Evolutionary conservation across 2,888 invertebrate species (phyloP), one percentile per base, ranked within the genome.

Genomic region (Ectemnius cavifrons): DNA sequence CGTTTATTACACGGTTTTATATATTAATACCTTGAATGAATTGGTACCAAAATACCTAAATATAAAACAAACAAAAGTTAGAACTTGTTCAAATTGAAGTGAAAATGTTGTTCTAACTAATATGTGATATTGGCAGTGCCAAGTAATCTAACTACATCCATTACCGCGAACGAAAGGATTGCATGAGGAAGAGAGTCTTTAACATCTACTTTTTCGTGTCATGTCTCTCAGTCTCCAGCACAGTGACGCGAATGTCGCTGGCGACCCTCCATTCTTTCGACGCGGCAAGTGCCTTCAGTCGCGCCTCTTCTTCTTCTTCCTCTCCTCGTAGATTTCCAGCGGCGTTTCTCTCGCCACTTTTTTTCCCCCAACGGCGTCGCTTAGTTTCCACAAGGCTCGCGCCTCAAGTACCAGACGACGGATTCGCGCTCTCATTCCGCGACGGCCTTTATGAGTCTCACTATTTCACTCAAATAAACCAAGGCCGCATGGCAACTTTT

Each of bases 401-500:
- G 56, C 57, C 58, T 62, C 64, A 47, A 58, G 62, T 67, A 71
- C 58, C 47, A 61, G 28, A 62, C 58, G 66, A 72, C 69, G 77
- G 75, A 79, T 75, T 45, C 63, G 49, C 60, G 45, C 68, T 73
- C 75, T 68, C 63, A 74, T 74, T 77, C 71, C 68, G 70, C 67
- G 74, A 75, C 72, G 64, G 58, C 63, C 66, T 78, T 81, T 78
- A 79, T 52, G 77, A 73, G 67, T 11, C 66, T 16, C 61, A 16
- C 64, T 73, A 56, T 79, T 78, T 75, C 70, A 45, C 69, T 71
- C 73, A 62, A 68, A 75, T 69, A 79, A 75, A 63, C 58, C 62
- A 13, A 16, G 16, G 46, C 13, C 49, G 60, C 49, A 61, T 52
- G 45, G 64, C 57, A 45, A 49, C 68, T 69, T 69, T 63, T 46